These are phyloP conservation scores for Premnoplex brunnescens DNA, from an alignment of 2,797 vertebrate genomes.

Conservation along the genomic window DNA sequence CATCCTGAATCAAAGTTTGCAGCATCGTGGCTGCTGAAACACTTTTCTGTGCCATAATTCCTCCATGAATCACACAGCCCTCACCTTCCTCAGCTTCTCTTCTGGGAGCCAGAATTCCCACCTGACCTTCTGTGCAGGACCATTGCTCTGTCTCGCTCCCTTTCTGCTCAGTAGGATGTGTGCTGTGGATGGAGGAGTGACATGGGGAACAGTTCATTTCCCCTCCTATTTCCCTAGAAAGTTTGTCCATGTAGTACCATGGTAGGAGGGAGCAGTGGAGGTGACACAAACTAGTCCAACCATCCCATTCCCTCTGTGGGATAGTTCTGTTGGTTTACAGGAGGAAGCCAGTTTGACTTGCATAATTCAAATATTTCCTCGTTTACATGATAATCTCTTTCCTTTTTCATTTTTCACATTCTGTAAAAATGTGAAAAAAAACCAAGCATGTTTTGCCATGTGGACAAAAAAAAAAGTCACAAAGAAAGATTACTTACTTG, in stretches of 20 bases:
- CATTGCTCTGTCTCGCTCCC: rapidly evolving
- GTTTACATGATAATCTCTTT: not conserved
- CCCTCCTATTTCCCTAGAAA: not conserved
- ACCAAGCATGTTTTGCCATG: not conserved
- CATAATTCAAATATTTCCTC: not conserved
- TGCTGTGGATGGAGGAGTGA: rapidly evolving
- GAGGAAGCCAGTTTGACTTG: not conserved
- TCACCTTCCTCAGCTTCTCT: not conserved
- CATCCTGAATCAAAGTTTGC: not conserved
- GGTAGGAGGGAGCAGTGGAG: not conserved
- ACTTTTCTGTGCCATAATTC: not conserved
- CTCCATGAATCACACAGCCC: not conserved
- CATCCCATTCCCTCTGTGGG: not conserved
- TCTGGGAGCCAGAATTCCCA: not conserved
- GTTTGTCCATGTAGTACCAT: no score
- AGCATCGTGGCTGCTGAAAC: not conserved
- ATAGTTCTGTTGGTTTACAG: not conserved
- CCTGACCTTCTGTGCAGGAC: not conserved
- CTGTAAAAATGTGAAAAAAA: not conserved
- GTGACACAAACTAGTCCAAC: not conserved
- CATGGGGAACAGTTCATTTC: rapidly evolving
- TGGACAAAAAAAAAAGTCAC: not conserved
- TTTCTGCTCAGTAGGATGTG: not conserved
- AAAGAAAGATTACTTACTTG: not conserved
- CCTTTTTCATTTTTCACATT: not conserved